phyloP scores from a whole-genome alignment of 2,113 vertebrate species.

The Capreolus pygargus region DNA sequence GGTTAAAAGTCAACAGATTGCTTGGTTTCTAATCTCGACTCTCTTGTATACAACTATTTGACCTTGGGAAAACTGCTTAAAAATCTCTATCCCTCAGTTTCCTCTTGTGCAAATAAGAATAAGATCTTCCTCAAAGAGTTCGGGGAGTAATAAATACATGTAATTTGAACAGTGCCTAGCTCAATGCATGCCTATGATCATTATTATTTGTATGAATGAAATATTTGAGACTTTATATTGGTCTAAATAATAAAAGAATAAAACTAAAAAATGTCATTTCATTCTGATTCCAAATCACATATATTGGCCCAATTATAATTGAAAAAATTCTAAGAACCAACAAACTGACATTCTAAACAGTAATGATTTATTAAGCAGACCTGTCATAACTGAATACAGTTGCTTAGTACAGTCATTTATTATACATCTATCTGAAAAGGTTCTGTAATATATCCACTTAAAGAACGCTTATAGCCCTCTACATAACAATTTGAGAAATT shows the following conservation, averaged over 20 bases:
- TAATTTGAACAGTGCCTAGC: neutral
- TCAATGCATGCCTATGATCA: neutral
- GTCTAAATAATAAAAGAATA: neutral
- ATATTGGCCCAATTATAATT: constrained; percentile 38
- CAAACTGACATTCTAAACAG: constrained; percentile 33
- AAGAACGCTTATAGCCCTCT: neutral
- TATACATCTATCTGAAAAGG: neutral
- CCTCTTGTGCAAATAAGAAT: neutral
- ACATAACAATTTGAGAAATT: constrained; percentile 46
- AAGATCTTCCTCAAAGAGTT: neutral
- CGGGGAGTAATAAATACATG: neutral
- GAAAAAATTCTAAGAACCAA: constrained; percentile 53
- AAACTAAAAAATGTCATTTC: constrained; percentile 64
- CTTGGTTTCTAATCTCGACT: neutral
- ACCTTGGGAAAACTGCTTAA: neutral
- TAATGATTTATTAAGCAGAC: constrained; percentile 57
- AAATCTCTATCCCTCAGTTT: neutral
- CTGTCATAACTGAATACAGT: constrained; percentile 36
- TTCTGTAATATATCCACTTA: constrained; percentile 46
- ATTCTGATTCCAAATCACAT: constrained; percentile 39
- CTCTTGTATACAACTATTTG: neutral
- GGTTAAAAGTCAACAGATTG: neutral
- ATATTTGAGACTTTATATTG: constrained; percentile 6
- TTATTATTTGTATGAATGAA: neutral
- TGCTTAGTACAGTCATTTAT: constrained; percentile 16